phyloP scores from a whole-genome alignment of 2,113 vertebrate genomes.

The Micronycteris hirsuta region DNA sequence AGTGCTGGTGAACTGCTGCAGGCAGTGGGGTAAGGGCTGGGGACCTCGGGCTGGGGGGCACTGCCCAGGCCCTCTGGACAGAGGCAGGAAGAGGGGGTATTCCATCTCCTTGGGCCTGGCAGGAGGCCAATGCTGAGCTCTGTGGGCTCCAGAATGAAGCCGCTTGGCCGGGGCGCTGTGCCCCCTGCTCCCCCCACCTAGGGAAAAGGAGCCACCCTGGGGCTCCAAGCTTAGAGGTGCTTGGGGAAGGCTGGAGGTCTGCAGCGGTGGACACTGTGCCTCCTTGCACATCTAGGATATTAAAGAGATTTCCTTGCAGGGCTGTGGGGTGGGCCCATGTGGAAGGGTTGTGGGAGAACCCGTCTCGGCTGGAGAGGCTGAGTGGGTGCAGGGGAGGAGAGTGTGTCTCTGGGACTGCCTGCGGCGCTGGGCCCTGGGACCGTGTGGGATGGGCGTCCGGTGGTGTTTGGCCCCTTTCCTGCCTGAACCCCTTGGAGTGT shows the following conservation, averaged over 20 bases:
- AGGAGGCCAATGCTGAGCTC: not conserved
- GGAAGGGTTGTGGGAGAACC: not conserved
- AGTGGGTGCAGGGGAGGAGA: not conserved
- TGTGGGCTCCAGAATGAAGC: not conserved
- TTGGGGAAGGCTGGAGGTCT: not conserved
- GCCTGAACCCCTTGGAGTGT: not conserved
- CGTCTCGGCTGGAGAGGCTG: not conserved
- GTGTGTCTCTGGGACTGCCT: not conserved
- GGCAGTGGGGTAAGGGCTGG: not conserved
- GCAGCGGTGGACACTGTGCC: not conserved
- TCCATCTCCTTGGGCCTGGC: not conserved
- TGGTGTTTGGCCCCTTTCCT: not conserved
- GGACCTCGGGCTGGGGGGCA: not conserved
- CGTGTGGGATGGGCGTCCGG: not conserved
- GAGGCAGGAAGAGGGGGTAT: not conserved
- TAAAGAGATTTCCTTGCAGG: not conserved
- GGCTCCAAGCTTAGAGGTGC: not conserved
- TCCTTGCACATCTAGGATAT: not conserved
- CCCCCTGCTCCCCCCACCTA: not conserved
- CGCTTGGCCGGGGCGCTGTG: not conserved
- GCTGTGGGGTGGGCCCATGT: not conserved
- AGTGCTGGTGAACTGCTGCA: too few relatives aligned
- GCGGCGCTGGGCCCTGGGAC: not conserved
- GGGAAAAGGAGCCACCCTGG: not conserved
- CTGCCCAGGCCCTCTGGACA: not conserved